A percentile compares a stretch with the other conserved stretches of the same genome.
These are phyloP conservation scores for Platichthys stellatus DNA, from an alignment of 2,113 vertebrate genomes.

Conservation along the genomic window DNA sequence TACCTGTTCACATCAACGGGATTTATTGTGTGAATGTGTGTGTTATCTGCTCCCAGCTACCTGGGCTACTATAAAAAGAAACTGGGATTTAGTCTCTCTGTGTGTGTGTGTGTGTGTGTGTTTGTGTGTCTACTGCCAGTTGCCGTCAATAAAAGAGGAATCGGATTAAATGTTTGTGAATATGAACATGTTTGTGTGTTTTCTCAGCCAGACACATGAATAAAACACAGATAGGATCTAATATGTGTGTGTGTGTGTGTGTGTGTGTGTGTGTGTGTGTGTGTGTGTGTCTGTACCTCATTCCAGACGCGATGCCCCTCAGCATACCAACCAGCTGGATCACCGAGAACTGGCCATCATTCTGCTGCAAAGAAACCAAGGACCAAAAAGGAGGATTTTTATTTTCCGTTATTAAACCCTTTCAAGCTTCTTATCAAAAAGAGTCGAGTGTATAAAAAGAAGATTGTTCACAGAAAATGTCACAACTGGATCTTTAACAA, in stretches of 20 bases:
- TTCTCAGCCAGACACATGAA: slow-evolving; percentile 29
- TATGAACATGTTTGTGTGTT: slow-evolving; percentile 40
- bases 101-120: slow-evolving; percentile 1
- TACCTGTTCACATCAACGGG: slow-evolving; percentile 77
- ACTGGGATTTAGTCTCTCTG: slow-evolving; percentile 51
- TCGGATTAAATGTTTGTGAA: slow-evolving; percentile 56
- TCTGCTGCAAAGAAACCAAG: slow-evolving; percentile 85
- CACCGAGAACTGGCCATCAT: slow-evolving; percentile 95
- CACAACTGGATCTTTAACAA: background rate
- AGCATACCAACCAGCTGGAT: slow-evolving; percentile 98
- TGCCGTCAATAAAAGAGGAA: slow-evolving; percentile 48
- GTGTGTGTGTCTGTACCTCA: slow-evolving; percentile 82
- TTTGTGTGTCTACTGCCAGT: slow-evolving; percentile 11
- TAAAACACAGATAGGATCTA: slow-evolving; percentile 42
- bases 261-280: slow-evolving; percentile 34
- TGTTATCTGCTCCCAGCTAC: slow-evolving; percentile 53
- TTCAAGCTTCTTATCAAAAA: slow-evolving; percentile 11
- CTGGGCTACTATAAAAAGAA: slow-evolving; percentile 38
- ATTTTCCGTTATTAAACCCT: slow-evolving; percentile 29
- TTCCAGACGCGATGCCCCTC: slow-evolving; percentile 93
- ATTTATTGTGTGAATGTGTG: slow-evolving; percentile 47
- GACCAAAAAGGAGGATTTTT: slow-evolving; percentile 44
- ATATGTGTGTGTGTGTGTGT: slow-evolving; percentile 31
- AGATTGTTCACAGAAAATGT: background rate
- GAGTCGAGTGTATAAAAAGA: slow-evolving; percentile 2